Percentiles rank a stretch among this genome's conserved stretches.
Evolutionary conservation across 2,113 vertebrate genomes (phyloP).

Genomic region (Pelvicachromis taeniatus): DNA sequence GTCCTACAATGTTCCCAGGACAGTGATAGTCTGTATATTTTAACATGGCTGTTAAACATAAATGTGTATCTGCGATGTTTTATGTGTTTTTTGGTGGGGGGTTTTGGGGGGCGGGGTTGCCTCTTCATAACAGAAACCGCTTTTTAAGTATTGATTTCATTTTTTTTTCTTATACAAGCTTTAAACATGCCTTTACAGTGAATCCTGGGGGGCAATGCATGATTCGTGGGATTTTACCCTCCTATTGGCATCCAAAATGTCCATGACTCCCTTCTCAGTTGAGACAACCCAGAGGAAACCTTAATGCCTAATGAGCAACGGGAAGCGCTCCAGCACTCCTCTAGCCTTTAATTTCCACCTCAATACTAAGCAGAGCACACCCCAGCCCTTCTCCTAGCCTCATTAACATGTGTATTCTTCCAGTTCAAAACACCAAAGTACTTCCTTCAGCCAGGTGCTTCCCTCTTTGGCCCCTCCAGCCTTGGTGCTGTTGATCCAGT

Average conservation of each 20-base stretch:
- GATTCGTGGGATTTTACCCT: constrained; percentile 63
- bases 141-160: constrained; percentile 39
- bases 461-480: constrained; percentile 40
- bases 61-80: background rate
- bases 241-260: constrained; percentile 50
- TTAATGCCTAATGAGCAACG: constrained; percentile 70
- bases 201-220: constrained; percentile 42
- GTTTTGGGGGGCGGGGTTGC: background rate
- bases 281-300: constrained; percentile 58
- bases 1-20: constrained; percentile 61
- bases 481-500: constrained; percentile 32
- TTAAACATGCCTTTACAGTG: constrained; percentile 6
- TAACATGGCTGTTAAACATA: background rate
- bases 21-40: background rate
- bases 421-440: constrained; percentile 56
- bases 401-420: constrained; percentile 65
- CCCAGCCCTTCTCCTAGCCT: constrained; percentile 49
- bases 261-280: constrained; percentile 51
- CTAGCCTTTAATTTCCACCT: constrained; percentile 64
- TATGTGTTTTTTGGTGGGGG: background rate
- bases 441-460: constrained; percentile 68
- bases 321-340: constrained; percentile 63
- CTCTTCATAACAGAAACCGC: constrained; percentile 44
- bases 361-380: constrained; percentile 54
- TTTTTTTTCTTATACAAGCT: constrained; percentile 38